Conservation (phyloP, 2,888 invertebrate genomes). For the Amphipoea oculea region DNA sequence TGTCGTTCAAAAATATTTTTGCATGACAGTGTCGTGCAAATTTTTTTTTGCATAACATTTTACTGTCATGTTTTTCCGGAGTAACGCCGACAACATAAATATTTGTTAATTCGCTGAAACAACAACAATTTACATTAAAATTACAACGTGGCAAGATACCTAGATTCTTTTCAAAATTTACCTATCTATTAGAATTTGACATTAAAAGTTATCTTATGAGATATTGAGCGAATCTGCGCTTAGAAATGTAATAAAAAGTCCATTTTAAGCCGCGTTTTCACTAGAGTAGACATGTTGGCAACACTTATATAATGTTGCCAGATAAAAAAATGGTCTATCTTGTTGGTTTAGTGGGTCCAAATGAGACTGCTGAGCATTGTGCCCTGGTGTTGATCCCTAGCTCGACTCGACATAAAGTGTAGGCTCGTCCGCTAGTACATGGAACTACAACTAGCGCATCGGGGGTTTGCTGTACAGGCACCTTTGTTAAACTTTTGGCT, state of each 20-base stretch:
- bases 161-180: constrained; percentile 61
- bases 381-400: not conserved
- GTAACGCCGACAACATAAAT: not conserved
- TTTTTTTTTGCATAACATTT: no score
- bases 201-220: constrained; percentile 62
- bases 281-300: not conserved
- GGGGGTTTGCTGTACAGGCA: not conserved
- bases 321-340: not conserved
- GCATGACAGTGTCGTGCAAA: not conserved
- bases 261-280: constrained; percentile 12
- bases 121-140: constrained; percentile 50
- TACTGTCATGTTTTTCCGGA: no score
- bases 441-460: not conserved
- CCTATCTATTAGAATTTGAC: constrained; percentile 68
- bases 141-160: constrained; percentile 64
- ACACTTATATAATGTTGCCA: constrained; percentile 14
- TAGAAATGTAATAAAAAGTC: constrained; percentile 49
- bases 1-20: not conserved
- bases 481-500: not conserved
- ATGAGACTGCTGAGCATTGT: no score
- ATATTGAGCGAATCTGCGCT: constrained; percentile 64
- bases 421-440: not conserved
- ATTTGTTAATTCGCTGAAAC: constrained; percentile 43
- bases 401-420: not conserved
- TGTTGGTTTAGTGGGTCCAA: not conserved